These are phyloP conservation scores for Meteorus cinctellus DNA, from an alignment of 2,888 invertebrate species.

Conservation along the genomic window DNA sequence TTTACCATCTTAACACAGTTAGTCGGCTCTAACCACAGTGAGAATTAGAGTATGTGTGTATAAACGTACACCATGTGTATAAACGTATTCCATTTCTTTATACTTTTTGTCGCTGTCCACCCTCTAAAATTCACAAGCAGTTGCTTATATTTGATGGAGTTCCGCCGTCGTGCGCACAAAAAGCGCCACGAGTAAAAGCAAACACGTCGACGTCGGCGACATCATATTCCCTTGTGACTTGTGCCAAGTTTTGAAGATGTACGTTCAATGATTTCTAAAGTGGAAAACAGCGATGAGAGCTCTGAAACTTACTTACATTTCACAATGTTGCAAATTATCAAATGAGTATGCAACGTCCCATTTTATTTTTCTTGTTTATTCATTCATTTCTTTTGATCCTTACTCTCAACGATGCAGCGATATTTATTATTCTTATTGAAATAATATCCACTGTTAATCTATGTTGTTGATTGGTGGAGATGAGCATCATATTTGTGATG, in stretches of 20 bases:
- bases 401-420: too few species aligned
- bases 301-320: not conserved
- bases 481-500: not conserved
- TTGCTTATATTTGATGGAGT: constrained; percentile 6
- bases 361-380: not conserved
- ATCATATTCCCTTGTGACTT: not conserved
- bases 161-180: not conserved
- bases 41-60: not conserved
- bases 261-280: not conserved
- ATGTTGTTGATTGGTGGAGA: too few species aligned
- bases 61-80: constrained; percentile 11
- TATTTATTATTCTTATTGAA: too few species aligned
- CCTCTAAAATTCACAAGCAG: not conserved
- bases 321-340: not conserved
- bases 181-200: not conserved
- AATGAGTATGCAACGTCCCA: not conserved
- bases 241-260: constrained; percentile 2
- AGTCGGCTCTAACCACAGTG: not conserved
- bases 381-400: not conserved
- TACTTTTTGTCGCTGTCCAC: not conserved
- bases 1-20: constrained; percentile 5
- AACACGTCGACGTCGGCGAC: constrained; percentile 6
- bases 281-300: not conserved
- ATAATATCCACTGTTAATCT: too few species aligned
- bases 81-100: too few species aligned